Evolutionary conservation across 2,797 vertebrate genomes (phyloP).

Genomic region (Pseudochaenichthys georgianus): DNA sequence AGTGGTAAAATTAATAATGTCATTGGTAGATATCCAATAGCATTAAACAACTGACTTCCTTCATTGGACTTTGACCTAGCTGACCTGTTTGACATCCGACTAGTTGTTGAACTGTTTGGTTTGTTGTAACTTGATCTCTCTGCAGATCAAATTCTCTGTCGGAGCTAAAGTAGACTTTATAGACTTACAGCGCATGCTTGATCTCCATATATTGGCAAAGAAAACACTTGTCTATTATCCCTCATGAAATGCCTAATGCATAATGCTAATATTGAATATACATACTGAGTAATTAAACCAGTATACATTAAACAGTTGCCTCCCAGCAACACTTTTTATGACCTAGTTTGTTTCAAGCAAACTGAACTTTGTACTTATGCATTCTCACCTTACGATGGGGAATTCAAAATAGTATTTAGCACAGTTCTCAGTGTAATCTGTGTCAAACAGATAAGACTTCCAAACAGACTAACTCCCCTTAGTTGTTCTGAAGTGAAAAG

Average conservation of each 20-base stretch:
- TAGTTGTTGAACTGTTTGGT: no score
- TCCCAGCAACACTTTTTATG: not conserved
- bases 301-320: not conserved
- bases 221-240: not conserved
- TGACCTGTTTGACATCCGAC: no score
- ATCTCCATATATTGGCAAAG: not conserved
- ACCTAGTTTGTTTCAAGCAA: not conserved
- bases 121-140: not conserved
- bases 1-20: no score
- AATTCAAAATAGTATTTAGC: not conserved
- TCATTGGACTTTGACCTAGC: no score
- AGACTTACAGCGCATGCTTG: not conserved
- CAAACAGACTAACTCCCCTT: not conserved
- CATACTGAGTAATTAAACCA: not conserved
- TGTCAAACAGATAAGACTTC: not conserved
- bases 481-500: slow-evolving; percentile 4
- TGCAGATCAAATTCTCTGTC: not conserved
- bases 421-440: not conserved
- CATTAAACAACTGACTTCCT: no score
- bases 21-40: no score
- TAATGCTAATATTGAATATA: not conserved
- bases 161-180: not conserved
- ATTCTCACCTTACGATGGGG: not conserved
- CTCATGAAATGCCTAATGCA: not conserved
- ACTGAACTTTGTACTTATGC: no score